Percentiles rank a stretch among this genome's conserved stretches.
Evolutionary conservation across 2,113 vertebrate species (phyloP).

Genomic region (Ptilonorhynchus violaceus): DNA sequence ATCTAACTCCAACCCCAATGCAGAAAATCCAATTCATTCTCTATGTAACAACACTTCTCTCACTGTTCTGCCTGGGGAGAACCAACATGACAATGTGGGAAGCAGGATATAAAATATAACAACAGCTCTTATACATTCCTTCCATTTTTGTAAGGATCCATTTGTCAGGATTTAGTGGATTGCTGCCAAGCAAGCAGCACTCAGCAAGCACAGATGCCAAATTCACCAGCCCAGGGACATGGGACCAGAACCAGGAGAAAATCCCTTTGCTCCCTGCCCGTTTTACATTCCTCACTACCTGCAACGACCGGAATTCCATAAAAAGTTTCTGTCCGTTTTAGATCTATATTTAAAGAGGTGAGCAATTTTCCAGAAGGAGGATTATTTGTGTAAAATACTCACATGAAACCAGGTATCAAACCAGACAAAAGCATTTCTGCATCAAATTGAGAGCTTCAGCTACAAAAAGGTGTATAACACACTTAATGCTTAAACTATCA

Average conservation of each 20-base stretch:
- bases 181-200: neutral
- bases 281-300: neutral
- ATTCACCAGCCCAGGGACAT: rapidly evolving
- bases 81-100: neutral
- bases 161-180: neutral
- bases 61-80: neutral
- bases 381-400: neutral
- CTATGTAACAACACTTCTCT: neutral
- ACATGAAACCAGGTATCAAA: neutral
- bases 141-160: neutral
- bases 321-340: neutral
- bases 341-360: neutral
- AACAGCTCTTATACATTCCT: neutral
- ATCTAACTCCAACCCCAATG: neutral
- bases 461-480: neutral
- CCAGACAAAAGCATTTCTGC: neutral
- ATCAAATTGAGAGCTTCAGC: neutral
- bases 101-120: neutral
- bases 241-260: neutral
- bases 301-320: neutral
- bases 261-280: neutral
- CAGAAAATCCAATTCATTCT: neutral
- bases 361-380: neutral
- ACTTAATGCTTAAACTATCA: neutral
- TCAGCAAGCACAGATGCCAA: neutral